phyloP scores from a whole-genome alignment of 2,888 invertebrate species.

The Graphium colonna region DNA sequence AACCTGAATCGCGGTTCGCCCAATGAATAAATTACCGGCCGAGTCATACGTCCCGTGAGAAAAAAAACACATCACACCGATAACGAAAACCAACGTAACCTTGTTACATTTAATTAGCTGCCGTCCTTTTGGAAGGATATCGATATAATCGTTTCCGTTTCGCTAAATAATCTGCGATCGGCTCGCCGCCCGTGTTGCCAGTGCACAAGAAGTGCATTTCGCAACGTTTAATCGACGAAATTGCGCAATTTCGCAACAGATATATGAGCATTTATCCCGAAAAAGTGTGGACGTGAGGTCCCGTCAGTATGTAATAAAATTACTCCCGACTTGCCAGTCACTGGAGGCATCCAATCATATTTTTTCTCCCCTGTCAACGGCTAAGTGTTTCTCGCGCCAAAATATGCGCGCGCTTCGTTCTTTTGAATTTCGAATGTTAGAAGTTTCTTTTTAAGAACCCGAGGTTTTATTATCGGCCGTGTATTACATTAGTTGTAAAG shows the following conservation, averaged over 20 bases:
- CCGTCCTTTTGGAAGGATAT: constrained; percentile 29
- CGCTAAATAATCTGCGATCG: constrained; percentile 36
- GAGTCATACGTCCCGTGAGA: constrained; percentile 67
- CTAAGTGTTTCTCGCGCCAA: constrained; percentile 17
- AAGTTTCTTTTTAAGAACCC: neutral
- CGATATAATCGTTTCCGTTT: constrained; percentile 37
- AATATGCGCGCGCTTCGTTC: neutral
- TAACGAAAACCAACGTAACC: constrained; percentile 42
- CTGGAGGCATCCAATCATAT: constrained; percentile 17
- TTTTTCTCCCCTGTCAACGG: constrained; percentile 19
- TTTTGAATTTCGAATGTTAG: neutral
- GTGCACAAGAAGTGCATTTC: constrained; percentile 40
- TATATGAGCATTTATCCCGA: constrained; percentile 57
- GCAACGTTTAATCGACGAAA: constrained; percentile 44
- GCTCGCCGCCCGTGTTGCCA: constrained; percentile 6
- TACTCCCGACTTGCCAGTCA: constrained; percentile 37
- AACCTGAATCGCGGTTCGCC: constrained; percentile 49
- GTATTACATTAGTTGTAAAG: neutral
- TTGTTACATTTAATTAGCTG: constrained; percentile 24
- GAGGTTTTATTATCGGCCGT: neutral
- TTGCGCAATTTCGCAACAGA: constrained; percentile 62
- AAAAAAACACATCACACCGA: constrained; percentile 46
- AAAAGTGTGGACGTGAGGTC: constrained; percentile 55
- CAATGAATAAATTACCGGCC: constrained; percentile 67
- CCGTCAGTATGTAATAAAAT: constrained; percentile 47